Evolutionary conservation across 2,888 invertebrate genomes (phyloP).

Genomic region (Mimachlamys varia): DNA sequence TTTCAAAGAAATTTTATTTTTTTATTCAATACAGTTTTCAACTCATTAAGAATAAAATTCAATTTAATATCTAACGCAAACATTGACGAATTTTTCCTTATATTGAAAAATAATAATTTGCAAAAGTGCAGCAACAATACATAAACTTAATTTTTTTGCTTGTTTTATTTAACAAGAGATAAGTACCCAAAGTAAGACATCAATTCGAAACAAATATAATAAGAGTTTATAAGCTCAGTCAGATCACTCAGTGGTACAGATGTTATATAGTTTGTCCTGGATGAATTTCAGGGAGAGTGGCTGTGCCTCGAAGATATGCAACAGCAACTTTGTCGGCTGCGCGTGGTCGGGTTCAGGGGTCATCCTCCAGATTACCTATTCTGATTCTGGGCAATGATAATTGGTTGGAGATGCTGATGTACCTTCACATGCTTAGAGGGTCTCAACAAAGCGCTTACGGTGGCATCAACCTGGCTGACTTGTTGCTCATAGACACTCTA

Average conservation of each 20-base stretch:
- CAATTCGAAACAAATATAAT: no score
- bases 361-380: constrained; percentile 5
- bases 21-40: no score
- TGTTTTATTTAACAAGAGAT: no score
- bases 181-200: not conserved
- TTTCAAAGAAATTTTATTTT: no score
- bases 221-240: no score
- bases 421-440: constrained; percentile 4
- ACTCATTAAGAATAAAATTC: no score
- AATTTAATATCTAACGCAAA: no score
- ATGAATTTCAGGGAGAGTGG: not conserved
- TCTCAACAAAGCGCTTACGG: not conserved
- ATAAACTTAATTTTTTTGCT: no score
- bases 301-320: constrained; percentile 13
- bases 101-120: no score
- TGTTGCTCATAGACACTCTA: not conserved
- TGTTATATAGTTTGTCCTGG: constrained; percentile 1
- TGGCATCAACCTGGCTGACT: not conserved
- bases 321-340: constrained; percentile 27
- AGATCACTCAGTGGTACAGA: not conserved
- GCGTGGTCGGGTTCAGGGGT: constrained; percentile 27
- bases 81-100: no score
- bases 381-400: constrained; percentile 9
- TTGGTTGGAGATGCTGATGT: constrained; percentile 10
- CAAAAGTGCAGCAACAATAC: no score